Conservation (phyloP, 2,888 invertebrate species). For the Folsomia manolachei region DNA sequence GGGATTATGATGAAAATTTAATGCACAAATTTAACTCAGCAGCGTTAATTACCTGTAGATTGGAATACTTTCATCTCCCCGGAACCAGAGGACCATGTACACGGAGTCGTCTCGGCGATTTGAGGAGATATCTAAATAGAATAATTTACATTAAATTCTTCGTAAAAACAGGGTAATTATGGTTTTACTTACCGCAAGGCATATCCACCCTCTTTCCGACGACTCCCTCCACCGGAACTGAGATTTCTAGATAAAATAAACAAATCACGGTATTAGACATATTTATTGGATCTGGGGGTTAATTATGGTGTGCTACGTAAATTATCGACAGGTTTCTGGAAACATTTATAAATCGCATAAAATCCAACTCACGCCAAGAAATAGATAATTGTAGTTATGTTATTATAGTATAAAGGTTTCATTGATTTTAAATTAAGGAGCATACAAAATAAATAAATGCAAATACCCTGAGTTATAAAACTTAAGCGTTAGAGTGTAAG, state of each 20-base stretch:
- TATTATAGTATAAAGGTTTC: too few species aligned
- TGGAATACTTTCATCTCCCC: slow-evolving; percentile 50
- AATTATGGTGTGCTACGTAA: too few species aligned
- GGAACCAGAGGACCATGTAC: slow-evolving; percentile 84
- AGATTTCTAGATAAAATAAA: slow-evolving; percentile 35
- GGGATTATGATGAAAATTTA: not conserved
- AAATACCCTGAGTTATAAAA: too few species aligned
- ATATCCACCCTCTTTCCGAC: slow-evolving; percentile 75
- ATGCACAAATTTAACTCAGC: not conserved
- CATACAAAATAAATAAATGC: too few species aligned
- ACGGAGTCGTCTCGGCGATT: slow-evolving; percentile 75
- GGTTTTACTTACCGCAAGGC: slow-evolving; percentile 70
- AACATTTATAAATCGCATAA: too few species aligned
- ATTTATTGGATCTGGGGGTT: not conserved
- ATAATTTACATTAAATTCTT: too few species aligned
- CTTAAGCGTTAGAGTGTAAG: too few species aligned
- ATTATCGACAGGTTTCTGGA: too few species aligned
- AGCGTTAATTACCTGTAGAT: slow-evolving; percentile 48
- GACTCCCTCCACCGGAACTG: slow-evolving; percentile 67
- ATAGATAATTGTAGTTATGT: too few species aligned
- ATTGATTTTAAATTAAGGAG: too few species aligned
- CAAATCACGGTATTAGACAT: not conserved
- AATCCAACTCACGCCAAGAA: too few species aligned
- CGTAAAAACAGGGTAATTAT: too few species aligned
- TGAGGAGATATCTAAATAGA: slow-evolving; percentile 62